phyloP scores from a whole-genome alignment of 2,113 vertebrate species.

The Anhinga anhinga region DNA sequence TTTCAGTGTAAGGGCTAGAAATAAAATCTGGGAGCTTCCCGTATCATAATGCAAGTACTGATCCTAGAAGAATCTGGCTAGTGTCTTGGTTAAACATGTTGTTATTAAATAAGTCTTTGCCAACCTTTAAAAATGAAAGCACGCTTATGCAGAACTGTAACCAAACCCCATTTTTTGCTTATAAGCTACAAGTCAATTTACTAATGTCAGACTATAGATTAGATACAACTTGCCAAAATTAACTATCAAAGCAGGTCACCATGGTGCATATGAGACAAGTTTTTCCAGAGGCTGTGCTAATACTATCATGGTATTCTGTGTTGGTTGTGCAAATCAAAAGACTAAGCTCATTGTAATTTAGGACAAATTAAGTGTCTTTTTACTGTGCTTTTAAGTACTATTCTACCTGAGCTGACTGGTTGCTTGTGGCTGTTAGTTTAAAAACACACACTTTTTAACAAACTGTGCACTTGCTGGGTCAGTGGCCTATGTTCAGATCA shows the following conservation, averaged over 20 bases:
- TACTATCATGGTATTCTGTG: not conserved
- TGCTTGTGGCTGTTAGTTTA: not conserved
- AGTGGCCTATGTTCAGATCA: not conserved
- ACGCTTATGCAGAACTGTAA: not conserved
- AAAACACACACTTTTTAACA: not conserved
- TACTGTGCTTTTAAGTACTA: not conserved
- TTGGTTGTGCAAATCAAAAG: not conserved
- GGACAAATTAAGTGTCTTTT: not conserved
- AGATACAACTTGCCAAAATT: constrained; percentile 41
- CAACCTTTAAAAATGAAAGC: not conserved
- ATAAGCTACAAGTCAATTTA: constrained; percentile 15
- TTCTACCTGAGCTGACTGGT: not conserved
- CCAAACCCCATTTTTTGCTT: not conserved
- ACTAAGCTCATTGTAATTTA: not conserved
- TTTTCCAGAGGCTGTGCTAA: not conserved
- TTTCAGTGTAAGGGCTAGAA: not conserved
- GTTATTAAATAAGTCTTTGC: not conserved
- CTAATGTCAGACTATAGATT: constrained; percentile 56
- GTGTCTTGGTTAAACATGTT: not conserved
- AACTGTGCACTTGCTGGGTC: not conserved
- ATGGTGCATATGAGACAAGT: not conserved
- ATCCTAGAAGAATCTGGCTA: not conserved
- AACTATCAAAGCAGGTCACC: constrained; percentile 45
- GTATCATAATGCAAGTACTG: not conserved
- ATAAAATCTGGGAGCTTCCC: not conserved